Base-by-base conservation (phyloP, 2,888 invertebrate genomes). In the Drosophila colorata region DNA sequence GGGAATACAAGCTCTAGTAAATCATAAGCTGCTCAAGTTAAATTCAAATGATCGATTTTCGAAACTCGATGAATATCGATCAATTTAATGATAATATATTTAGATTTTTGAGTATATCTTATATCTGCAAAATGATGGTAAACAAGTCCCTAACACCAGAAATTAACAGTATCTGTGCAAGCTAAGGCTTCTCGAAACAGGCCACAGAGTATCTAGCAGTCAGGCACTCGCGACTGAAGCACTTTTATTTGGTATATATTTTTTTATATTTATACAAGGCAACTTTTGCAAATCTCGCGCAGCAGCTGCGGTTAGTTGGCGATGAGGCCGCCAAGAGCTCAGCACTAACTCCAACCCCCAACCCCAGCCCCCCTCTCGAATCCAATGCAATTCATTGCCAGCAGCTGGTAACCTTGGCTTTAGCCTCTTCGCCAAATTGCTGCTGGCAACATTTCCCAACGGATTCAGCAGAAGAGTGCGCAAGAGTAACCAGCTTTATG, bases 211-310 rank as follows among this genome's bases (percentile, higher is more conserved):
- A 13, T 33, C 33, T 33, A 4, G 13, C 33, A 33, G 13, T 33
- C 4, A 4, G 13, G 13, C 13, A 33, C 13, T 13, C 33, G 11
- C 33, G 5, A 13, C 4, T 13, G 11, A 33, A 28, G 28, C 28
- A 28, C 28, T 8, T 9, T 28, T 28, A 13, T 33, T 33, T 33
- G 13, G 13, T 13, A 4, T 33, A 13, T 33, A 3, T 31, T 33
- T 33, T 37, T 49, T 37, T 28, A 16, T 43, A 68, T 74, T 13
- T 78, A 77, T 66, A 80, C 78, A 77, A 60, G 63, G 77, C 80
- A 78, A 78, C 46, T 77, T 78, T 80, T 65, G 70, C 82, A 73
- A 81, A 87, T 81, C 86, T 83, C 69, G 69, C 74, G 70, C 87
- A 81, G 70, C 81, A 81, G 80, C 80, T 84, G 83, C 69, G 85